Conservation (phyloP, 2,113 vertebrate species). For the Asarcornis scutulata region DNA sequence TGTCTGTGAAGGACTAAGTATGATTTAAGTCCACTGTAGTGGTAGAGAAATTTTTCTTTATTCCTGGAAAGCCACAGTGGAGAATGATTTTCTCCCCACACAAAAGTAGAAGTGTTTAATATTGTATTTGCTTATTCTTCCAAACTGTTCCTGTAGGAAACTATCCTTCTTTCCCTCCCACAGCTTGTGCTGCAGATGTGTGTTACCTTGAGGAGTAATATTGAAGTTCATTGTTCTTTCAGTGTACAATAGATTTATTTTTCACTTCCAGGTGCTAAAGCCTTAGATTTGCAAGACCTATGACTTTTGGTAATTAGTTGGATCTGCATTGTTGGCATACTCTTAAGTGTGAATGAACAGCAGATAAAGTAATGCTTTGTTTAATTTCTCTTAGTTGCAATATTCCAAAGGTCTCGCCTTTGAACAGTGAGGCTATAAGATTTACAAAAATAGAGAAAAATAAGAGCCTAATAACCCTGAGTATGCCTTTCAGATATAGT, state of each 20-base stretch:
- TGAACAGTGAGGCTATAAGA: not conserved
- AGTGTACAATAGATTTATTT: not conserved
- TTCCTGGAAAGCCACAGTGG: not conserved
- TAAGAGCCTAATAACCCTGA: not conserved
- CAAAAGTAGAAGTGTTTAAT: not conserved
- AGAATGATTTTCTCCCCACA: not conserved
- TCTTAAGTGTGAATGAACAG: not conserved
- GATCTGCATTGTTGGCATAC: not conserved
- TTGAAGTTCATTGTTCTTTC: no score
- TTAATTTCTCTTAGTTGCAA: not conserved
- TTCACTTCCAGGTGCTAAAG: not conserved
- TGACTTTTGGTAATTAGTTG: not conserved
- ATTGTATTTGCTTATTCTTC: not conserved
- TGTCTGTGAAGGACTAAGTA: not conserved
- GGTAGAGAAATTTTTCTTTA: not conserved
- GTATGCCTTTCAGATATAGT: not conserved
- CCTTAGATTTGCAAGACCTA: not conserved
- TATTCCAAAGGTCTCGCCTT: not conserved
- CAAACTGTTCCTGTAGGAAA: not conserved
- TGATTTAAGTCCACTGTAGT: not conserved
- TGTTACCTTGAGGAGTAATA: not conserved
- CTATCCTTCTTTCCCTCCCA: not conserved
- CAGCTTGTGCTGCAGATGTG: rapidly evolving
- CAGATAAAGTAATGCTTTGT: not conserved
- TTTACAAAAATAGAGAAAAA: not conserved